Evolutionary conservation across 2,797 vertebrate species (phyloP).

Genomic region (Spondyliosoma cantharus): DNA sequence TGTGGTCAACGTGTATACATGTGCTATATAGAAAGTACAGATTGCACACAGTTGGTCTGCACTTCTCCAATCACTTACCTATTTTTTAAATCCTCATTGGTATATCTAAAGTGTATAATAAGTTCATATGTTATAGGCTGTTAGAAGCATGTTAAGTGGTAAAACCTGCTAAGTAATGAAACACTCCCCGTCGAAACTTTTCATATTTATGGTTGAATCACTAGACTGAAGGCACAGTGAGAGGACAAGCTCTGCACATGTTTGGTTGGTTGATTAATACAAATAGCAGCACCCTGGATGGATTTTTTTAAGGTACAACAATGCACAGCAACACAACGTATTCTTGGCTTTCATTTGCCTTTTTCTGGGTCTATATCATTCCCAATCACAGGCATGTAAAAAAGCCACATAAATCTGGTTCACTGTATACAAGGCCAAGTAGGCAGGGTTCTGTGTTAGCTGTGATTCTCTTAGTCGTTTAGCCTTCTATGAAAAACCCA

Average conservation of each 20-base stretch:
- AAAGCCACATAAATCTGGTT: background rate
- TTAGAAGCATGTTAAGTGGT: background rate
- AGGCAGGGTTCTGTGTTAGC: background rate
- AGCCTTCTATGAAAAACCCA: constrained; percentile 23
- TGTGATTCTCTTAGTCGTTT: constrained; percentile 1
- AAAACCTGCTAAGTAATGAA: background rate
- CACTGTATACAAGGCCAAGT: background rate
- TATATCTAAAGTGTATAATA: background rate
- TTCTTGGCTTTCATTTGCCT: background rate
- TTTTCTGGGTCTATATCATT: background rate
- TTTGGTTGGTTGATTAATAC: background rate
- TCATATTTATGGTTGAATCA: background rate
- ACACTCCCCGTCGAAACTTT: too few relatives aligned
- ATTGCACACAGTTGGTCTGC: background rate
- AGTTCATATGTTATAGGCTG: background rate
- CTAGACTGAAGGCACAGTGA: background rate
- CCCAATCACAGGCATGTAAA: background rate
- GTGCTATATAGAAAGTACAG: background rate
- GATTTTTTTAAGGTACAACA: background rate
- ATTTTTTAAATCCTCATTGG: too few relatives aligned
- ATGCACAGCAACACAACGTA: background rate
- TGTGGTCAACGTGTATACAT: background rate
- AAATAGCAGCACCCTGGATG: background rate
- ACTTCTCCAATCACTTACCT: background rate
- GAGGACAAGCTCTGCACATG: background rate